Conservation (phyloP, 2,797 vertebrate species). For the Ceyx erithaca region DNA sequence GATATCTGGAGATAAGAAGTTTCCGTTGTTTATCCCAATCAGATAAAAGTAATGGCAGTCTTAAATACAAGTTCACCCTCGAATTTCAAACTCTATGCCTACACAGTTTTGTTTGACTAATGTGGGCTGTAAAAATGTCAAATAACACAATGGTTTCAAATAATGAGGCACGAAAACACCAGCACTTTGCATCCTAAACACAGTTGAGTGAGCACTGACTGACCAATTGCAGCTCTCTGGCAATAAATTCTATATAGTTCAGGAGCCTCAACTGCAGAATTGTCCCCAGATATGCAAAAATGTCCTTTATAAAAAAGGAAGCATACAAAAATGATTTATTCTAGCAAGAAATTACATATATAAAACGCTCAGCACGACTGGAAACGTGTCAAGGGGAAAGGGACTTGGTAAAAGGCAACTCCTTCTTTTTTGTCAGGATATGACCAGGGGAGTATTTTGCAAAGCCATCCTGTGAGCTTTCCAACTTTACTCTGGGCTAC, state of each 20-base stretch:
- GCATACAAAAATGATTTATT: neutral
- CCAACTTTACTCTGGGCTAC: neutral
- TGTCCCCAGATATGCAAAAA: constrained; percentile 19
- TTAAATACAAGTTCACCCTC: neutral
- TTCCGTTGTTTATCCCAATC: neutral
- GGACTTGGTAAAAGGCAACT: neutral
- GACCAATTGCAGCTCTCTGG: neutral
- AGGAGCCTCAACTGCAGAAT: neutral
- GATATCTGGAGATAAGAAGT: constrained; percentile 14
- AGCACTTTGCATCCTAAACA: neutral
- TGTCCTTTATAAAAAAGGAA: neutral
- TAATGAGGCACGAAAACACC: neutral
- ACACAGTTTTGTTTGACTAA: neutral
- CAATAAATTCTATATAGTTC: neutral
- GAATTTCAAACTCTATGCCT: neutral
- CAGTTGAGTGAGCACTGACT: neutral
- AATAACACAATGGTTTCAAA: neutral
- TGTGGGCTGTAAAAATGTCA: neutral
- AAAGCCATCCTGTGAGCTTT: neutral
- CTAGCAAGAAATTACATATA: neutral
- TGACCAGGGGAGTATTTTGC: neutral
- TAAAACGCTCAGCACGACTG: neutral
- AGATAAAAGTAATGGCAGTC: constrained; percentile 17
- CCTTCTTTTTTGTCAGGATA: neutral
- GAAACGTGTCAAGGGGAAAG: neutral